Conservation (phyloP, 2,888 invertebrate genomes). For the Masnerella sp. region DNA sequence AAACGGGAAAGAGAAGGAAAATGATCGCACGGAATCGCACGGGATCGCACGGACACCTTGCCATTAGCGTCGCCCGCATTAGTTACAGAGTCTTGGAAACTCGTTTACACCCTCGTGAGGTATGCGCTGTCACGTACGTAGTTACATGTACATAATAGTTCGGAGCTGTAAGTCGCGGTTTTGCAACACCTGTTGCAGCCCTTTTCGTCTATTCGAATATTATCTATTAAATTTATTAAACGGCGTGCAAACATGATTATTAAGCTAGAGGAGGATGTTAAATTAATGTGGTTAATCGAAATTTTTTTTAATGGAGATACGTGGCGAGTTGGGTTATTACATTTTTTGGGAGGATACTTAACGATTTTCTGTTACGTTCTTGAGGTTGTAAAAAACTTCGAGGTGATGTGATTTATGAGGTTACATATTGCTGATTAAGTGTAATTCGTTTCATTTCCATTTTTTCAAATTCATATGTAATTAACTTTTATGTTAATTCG, state of each 20-base stretch:
- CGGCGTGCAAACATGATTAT: slow-evolving; percentile 20
- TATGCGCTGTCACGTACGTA: slow-evolving; percentile 59
- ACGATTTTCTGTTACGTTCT: no score
- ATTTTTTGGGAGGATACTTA: no score
- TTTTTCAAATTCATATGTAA: no score
- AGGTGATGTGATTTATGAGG: no score
- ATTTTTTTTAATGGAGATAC: background rate
- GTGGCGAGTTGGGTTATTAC: background rate
- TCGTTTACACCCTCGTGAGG: slow-evolving; percentile 62
- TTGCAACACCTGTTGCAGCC: slow-evolving; percentile 38
- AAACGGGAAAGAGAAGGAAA: slow-evolving; percentile 41
- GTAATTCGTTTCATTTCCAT: no score
- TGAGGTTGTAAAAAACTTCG: no score
- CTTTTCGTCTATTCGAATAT: slow-evolving; percentile 37
- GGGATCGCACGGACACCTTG: slow-evolving; percentile 68
- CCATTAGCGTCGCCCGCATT: slow-evolving; percentile 69
- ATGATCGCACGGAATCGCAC: slow-evolving; percentile 57
- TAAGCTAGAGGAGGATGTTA: slow-evolving; percentile 6
- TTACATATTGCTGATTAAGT: no score
- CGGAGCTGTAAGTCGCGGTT: slow-evolving; percentile 44
- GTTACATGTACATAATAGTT: slow-evolving; percentile 60
- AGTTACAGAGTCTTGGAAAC: slow-evolving; percentile 61
- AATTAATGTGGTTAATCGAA: slow-evolving; percentile 5
- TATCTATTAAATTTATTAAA: slow-evolving; percentile 30
- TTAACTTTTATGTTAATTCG: no score